A percentile compares a stretch with the other conserved stretches of the same genome.
These are phyloP conservation scores for Dufourea novaeangliae DNA, from an alignment of 1,140 invertebrate genomes.

Conservation along the genomic window DNA sequence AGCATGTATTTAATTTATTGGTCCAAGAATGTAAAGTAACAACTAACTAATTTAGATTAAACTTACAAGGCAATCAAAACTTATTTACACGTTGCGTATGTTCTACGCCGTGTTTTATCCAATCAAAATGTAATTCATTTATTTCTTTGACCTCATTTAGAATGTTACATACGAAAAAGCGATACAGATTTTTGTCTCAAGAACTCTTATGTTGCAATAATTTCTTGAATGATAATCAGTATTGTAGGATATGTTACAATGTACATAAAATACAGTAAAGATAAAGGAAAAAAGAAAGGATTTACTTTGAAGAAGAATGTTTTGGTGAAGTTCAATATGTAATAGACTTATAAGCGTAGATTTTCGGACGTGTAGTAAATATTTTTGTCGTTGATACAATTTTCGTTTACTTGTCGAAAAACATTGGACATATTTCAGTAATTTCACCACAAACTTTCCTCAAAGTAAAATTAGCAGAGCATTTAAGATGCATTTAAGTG, in stretches of 20 bases:
- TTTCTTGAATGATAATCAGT: constrained; percentile 64
- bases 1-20: constrained; percentile 49
- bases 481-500: constrained; percentile 30
- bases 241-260: constrained; percentile 67
- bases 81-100: constrained; percentile 56
- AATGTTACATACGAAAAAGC: background rate
- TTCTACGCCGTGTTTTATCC: constrained; percentile 53
- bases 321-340: constrained; percentile 19
- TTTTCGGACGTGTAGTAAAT: background rate
- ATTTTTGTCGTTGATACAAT: background rate
- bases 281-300: constrained; percentile 26
- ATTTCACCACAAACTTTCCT: constrained; percentile 29
- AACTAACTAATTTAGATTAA: constrained; percentile 46
- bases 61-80: constrained; percentile 68
- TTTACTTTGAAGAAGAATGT: constrained; percentile 36
- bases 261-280: constrained; percentile 56
- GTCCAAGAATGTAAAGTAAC: constrained; percentile 23
- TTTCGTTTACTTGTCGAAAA: background rate
- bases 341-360: constrained; percentile 6
- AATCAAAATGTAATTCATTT: constrained; percentile 70
- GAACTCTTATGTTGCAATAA: constrained; percentile 31
- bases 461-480: constrained; percentile 19
- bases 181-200: constrained; percentile 19
- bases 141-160: constrained; percentile 33
- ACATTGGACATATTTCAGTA: too few relatives aligned